phyloP scores from a whole-genome alignment of 2,888 invertebrate genomes.

The Masnerella sp. region DNA sequence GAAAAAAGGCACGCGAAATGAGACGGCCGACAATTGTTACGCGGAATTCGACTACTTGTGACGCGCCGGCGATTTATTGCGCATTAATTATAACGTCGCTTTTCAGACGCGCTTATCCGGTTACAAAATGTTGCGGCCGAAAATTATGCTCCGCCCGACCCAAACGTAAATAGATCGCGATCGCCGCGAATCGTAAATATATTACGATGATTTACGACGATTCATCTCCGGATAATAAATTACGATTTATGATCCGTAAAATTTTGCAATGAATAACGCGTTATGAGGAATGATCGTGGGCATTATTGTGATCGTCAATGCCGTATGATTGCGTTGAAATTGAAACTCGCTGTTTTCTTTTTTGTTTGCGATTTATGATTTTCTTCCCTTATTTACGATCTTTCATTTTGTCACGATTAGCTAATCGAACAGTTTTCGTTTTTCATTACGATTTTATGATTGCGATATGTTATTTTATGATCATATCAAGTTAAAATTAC shows the following conservation, averaged over 20 bases:
- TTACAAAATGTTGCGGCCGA: conserved; percentile 10
- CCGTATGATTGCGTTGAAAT: not conserved
- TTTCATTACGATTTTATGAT: no score
- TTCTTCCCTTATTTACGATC: no score
- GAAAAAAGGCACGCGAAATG: conserved; percentile 13
- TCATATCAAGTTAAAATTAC: no score
- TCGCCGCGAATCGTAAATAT: conserved; percentile 33
- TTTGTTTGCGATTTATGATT: no score
- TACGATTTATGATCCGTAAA: conserved; percentile 25
- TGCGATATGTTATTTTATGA: no score
- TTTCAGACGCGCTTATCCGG: conserved; percentile 9
- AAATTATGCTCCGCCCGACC: conserved; percentile 17
- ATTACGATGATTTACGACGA: conserved; percentile 39
- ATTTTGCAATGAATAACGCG: conserved; percentile 17
- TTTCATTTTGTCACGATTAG: no score
- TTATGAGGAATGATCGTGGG: not conserved
- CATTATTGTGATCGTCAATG: conserved; percentile 2
- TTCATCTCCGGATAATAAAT: conserved; percentile 18
- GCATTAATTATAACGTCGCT: conserved; percentile 47
- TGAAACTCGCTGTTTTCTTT: no score
- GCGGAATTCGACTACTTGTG: conserved; percentile 43
- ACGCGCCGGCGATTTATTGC: conserved; percentile 30
- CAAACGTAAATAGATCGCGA: conserved; percentile 31
- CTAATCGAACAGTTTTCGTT: no score
- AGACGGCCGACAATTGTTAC: conserved; percentile 33